Conservation (phyloP, 30 jellyfish, hydroid and myxozoan genomes). For the Mastigias papua region DNA sequence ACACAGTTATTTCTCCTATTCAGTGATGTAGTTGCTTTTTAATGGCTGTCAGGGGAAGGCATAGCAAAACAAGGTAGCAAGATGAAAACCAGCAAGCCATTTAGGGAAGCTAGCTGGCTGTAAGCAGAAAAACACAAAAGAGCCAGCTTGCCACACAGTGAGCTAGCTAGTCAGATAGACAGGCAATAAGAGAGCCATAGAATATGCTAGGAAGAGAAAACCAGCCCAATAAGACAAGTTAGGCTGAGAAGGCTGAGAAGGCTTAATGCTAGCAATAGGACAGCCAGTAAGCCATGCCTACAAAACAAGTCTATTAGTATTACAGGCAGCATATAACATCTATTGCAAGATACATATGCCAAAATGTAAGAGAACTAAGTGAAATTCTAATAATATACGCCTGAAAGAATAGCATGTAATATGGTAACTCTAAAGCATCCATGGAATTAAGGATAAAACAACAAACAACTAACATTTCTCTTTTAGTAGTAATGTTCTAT, state of each 20-base stretch:
- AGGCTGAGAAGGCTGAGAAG: no score
- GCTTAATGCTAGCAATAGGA: no score
- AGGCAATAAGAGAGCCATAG: neutral
- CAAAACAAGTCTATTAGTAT: no score
- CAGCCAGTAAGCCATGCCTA: no score
- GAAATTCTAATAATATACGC: neutral
- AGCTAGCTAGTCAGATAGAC: neutral
- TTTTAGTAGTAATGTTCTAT: neutral
- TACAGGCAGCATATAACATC: neutral
- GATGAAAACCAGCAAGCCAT: no score
- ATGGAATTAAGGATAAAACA: neutral
- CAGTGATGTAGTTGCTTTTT: no score
- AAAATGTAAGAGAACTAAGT: neutral
- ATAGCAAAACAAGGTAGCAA: no score
- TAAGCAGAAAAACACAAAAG: neutral
- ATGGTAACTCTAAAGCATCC: neutral
- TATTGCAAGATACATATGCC: neutral
- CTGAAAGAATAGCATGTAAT: neutral
- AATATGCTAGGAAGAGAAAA: no score
- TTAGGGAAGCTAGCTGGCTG: no score
- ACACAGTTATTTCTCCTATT: no score
- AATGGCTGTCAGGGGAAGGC: no score
- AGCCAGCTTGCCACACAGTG: neutral
- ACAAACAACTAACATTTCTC: conserved; percentile 35
- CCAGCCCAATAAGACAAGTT: no score